phyloP scores from a whole-genome alignment of 2,797 vertebrate genomes.

The Gouania willdenowi region DNA sequence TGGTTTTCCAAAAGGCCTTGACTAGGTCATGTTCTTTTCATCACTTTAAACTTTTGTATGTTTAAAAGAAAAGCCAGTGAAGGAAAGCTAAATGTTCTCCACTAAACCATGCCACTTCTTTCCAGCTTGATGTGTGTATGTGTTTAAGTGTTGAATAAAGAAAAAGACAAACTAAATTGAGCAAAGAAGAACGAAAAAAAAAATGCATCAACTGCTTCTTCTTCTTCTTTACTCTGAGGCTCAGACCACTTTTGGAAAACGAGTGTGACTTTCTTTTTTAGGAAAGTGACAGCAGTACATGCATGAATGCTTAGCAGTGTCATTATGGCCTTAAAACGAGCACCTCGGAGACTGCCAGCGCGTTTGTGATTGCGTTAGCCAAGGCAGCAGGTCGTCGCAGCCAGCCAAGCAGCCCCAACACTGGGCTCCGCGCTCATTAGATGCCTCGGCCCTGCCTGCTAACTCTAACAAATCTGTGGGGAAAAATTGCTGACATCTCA shows the following conservation, averaged over 20 bases:
- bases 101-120: no score
- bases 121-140: no score
- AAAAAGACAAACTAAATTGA: no score
- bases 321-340: slow-evolving; percentile 8
- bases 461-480: slow-evolving; percentile 49
- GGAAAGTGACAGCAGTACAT: slow-evolving; percentile 1
- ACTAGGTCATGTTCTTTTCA: no score
- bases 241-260: neutral
- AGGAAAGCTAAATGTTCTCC: no score
- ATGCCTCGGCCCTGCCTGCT: slow-evolving; percentile 33
- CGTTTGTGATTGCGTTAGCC: slow-evolving; percentile 29
- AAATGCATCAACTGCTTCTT: no score
- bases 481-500: slow-evolving; percentile 47
- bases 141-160: no score
- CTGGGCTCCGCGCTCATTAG: slow-evolving; percentile 47
- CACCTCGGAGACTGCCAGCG: slow-evolving; percentile 2
- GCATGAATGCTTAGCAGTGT: slow-evolving; percentile 9
- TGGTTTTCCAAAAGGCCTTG: no score
- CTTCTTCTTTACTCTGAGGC: no score
- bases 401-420: slow-evolving; percentile 34
- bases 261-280: neutral
- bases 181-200: no score
- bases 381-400: slow-evolving; percentile 42
- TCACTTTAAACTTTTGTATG: no score
- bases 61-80: no score